Evolutionary conservation across 2,888 invertebrate species (phyloP).

Genomic region (Stenotaenia linearis): DNA sequence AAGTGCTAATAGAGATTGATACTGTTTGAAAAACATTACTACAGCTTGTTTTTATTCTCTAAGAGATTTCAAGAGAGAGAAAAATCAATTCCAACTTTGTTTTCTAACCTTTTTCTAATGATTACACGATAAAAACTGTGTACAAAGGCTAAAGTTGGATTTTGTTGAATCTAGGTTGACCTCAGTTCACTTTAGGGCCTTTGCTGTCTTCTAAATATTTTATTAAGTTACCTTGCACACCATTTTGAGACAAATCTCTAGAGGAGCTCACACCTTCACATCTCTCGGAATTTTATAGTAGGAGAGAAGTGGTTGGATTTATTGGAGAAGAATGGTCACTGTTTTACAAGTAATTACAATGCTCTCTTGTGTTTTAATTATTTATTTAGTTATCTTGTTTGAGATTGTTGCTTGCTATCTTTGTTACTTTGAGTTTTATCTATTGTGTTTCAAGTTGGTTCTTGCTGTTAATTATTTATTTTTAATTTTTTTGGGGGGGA

Average conservation of each 20-base stretch:
- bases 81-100: neutral
- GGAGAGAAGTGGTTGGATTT: neutral
- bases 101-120: neutral
- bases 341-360: neutral
- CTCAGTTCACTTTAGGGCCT: neutral
- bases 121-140: neutral
- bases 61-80: too few relatives aligned
- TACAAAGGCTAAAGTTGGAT: neutral
- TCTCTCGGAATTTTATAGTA: neutral
- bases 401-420: neutral
- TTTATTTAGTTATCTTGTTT: neutral
- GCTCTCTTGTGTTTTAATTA: neutral
- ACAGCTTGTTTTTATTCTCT: neutral
- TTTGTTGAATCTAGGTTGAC: neutral
- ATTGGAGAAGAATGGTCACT: neutral
- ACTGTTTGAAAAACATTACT: neutral
- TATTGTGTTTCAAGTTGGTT: neutral
- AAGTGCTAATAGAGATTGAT: neutral
- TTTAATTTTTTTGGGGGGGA: neutral
- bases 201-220: neutral
- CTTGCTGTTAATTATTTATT: neutral
- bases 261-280: neutral
- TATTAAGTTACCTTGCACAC: neutral
- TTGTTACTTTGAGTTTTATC: neutral
- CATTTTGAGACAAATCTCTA: neutral